These are phyloP conservation scores for Cheilosia scutellata DNA, from an alignment of 2,888 invertebrate species.

Conservation along the genomic window DNA sequence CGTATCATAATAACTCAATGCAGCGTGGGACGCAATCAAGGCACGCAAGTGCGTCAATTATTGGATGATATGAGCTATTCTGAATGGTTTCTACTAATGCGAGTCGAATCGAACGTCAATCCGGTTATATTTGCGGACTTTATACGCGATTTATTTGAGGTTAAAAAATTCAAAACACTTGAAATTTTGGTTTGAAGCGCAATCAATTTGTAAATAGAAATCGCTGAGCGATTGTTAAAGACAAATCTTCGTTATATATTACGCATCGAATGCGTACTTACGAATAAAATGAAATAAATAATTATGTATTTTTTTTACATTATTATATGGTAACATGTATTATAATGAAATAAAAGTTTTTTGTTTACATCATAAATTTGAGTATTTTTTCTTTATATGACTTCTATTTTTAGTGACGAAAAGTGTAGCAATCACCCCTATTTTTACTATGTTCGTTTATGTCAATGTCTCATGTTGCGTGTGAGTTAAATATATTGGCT, in stretches of 20 bases:
- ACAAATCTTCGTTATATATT: not conserved
- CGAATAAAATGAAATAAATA: slow-evolving; percentile 11
- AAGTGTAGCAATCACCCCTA: no score
- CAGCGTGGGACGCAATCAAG: slow-evolving; percentile 78
- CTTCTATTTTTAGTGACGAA: no score
- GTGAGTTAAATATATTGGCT: no score
- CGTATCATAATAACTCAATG: slow-evolving; percentile 80
- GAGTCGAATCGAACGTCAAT: slow-evolving; percentile 91
- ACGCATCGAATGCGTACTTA: slow-evolving; percentile 41
- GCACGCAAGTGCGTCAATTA: slow-evolving; percentile 76
- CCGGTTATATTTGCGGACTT: slow-evolving; percentile 88
- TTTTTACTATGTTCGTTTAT: no score
- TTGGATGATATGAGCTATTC: slow-evolving; percentile 85
- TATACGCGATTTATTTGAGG: slow-evolving; percentile 84
- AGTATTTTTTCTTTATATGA: no score
- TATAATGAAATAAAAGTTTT: no score
- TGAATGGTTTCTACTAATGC: slow-evolving; percentile 92
- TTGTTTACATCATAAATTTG: no score
- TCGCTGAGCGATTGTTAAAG: slow-evolving; percentile 3
- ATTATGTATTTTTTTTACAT: slow-evolving; percentile 31
- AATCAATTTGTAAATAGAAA: not conserved
- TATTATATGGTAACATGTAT: not conserved
- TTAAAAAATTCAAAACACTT: slow-evolving; percentile 43
- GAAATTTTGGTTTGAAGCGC: slow-evolving; percentile 52
- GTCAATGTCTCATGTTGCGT: no score